Evolutionary conservation across 2,797 vertebrate genomes (phyloP), one percentile per base, ranked within the genome.

Genomic region (Melopsittacus undulatus): DNA sequence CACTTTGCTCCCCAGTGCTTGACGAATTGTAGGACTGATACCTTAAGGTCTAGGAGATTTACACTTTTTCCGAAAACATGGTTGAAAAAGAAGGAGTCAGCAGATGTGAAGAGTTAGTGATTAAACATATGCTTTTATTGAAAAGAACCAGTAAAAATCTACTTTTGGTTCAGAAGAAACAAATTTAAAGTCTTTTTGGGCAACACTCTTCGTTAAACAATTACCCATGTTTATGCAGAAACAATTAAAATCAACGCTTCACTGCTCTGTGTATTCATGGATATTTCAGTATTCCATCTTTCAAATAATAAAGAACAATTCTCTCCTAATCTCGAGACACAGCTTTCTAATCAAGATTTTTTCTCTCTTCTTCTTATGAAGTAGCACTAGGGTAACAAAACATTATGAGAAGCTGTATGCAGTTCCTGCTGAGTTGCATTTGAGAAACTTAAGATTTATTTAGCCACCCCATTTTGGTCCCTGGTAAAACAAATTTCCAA

Each of bases 181-280:
- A 93, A 84, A 90, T n/a, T 42, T 64, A 42, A 13, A 79, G 11
- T 15, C n/a, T 68, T 80, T 92, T 66, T 81, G 26, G 36, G 38
- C 27, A 90, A 79, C 48, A 26, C 7, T 68, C 56, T 57, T 87
- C 34, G n/a, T 84, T 73, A 83, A 13, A 64, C 43, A 92, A 90
- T 87, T 90, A 77, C 26, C 56, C 32, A 14, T n/a, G 23, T 82
- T 92, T 75, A 59, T 34, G 70, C 0, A 10, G 66, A 88, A 91
- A 90, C n/a, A 80, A 88, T 56, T 77, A 87, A 90, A 91, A 90
- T 42, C 30, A 92, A 64, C 61, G 36, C 23, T 94, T 86, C 82
- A 51, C 78, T 88, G 54, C 36, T 86, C 19, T 66, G 16, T 54
- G 21, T 45, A 51, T 79, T 88, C 38, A 89, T 5, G 7, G 52